Base-by-base conservation (phyloP, 1,140 invertebrate genomes). In the Pseudomyrmex dendroicus region DNA sequence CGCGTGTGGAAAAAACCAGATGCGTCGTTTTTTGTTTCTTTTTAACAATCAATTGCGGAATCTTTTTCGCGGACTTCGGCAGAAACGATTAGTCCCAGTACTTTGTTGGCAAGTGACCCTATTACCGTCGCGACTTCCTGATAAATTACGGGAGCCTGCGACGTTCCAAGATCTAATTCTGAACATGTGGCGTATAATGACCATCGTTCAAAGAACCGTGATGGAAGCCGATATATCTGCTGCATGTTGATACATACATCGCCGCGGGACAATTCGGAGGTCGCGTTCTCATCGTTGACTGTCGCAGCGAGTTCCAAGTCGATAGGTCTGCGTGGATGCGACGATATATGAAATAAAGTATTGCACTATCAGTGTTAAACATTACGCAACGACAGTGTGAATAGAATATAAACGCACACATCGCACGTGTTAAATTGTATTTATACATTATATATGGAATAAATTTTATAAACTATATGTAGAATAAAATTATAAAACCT, bases 161-260 rank as follows among this genome's bases (percentile, higher is more conserved):
- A 82, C 70, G 17, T 74, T 48, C 70, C 35, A 82, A 82, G 78
- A 82, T 74, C 78, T 70, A 82, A 82, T 82, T 74, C 78, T 73
- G 78, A 82, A 73, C 78, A 82, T 61, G 78, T 82, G 70, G 67
- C 57, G 70, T 82, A 50, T 82, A 82, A 82, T 74, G 78, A 50
- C 67, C 67, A 74, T 80, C 64, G 66, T 80, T 59, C 76, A 64
- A 59, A 80, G 73, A 66, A 80, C 66, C 66, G 76, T 80, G 76
- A 80, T 66, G 66, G 76, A 70, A 59, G 64, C 66, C 76, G 66
- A 80, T 80, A 72, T 80, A 80, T 80, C 76, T 72, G 76, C 76
- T 46, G 76, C 76, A 80, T 54, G 54, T 80, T 66, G 76, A 80
- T 80, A 80, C 76, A 80, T 80, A 80, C 66, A 70, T 70, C 44